These are phyloP conservation scores for Toxotes lorentzi DNA, from an alignment of 2,797 vertebrate genomes.

Conservation along the genomic window DNA sequence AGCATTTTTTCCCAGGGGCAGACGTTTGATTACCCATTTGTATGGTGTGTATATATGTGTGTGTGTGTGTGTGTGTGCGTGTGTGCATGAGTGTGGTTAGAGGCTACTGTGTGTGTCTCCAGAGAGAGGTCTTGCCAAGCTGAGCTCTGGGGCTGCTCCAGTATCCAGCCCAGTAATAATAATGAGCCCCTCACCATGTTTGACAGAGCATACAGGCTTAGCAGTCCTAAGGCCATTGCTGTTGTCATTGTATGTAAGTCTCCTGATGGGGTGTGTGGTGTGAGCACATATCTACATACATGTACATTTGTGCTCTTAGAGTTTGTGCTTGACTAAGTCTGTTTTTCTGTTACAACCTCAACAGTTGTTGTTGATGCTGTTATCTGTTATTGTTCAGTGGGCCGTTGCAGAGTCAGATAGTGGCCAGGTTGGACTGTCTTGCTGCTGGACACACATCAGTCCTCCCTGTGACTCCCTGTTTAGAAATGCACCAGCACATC, in stretches of 20 bases:
- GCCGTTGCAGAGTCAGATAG: conserved; percentile 68
- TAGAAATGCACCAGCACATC: conserved; percentile 80
- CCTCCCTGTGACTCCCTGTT: conserved; percentile 75
- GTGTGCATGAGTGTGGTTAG: conserved; percentile 44
- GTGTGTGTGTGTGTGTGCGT: conserved; percentile 36
- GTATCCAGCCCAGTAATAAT: conserved; percentile 80
- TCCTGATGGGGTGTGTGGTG: conserved; percentile 25
- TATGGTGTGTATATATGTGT: conserved; percentile 70
- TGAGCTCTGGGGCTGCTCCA: conserved; percentile 78
- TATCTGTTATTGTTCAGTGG: conserved; percentile 76
- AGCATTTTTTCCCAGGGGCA: conserved; percentile 79
- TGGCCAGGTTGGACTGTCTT: conserved; percentile 73
- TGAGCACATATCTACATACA: conserved; percentile 54
- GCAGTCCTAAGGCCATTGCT: conserved; percentile 62
- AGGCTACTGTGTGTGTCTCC: conserved; percentile 57
- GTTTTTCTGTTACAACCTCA: conserved; percentile 48
- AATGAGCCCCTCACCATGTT: conserved; percentile 78
- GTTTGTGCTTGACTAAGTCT: conserved; percentile 33
- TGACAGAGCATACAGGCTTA: conserved; percentile 69
- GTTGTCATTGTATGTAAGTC: conserved; percentile 50
- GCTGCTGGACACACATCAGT: conserved; percentile 82
- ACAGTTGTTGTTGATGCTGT: conserved; percentile 48
- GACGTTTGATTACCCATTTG: conserved; percentile 92
- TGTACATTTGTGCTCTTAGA: conserved; percentile 44
- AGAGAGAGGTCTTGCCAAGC: conserved; percentile 79